Evolutionary conservation across 2,888 invertebrate genomes (phyloP), one percentile per base, ranked within the genome.

Genomic region (Drosophila putrida): DNA sequence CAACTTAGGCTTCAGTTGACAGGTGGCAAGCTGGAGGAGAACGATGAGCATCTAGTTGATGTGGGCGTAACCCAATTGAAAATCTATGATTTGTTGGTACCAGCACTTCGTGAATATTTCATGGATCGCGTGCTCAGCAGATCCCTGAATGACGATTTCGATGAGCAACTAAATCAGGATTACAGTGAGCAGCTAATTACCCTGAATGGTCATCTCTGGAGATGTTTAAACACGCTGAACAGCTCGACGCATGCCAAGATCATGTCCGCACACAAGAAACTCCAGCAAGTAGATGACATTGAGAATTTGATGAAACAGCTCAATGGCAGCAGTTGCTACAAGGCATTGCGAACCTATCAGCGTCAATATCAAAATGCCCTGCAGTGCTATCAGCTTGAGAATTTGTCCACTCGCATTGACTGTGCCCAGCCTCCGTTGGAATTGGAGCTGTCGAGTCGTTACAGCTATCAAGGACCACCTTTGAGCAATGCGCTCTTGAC

Each of bases 391-490:
- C 82, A 90, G 27, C 47, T 92, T 46, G 82, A 84, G 10, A 91
- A 90, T 46, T 59, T 92, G 5, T 71, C 88, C 15, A 71, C 69
- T 2, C 90, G 90, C 20, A 67, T 77, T 4, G 84, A 87, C 11
- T 82, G 78, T 31, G 71, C 72, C 1, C 63, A 73, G 31, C 43
- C 67, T 0, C 74, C 73, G 6, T 49, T 54, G 5, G 82, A 70
- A 4, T 8, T 44, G 9, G 89, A 90, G 20, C 63, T 91, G 10
- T 62, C 65, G 4, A 87, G 89, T 55, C 75, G 80, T n/a, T 82
- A 78, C 4, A 59, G 54, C 4, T 91, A 91, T 55, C 84, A 79
- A 43, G 92, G 92, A 0, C 90, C 92, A 0, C 64, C 84, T 0
- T 47, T 92, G 20, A 81, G 80, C 3, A 90, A 90, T 54, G 65